Evolutionary conservation across 2,113 vertebrate species (phyloP).

Genomic region (Loxodonta africana): DNA sequence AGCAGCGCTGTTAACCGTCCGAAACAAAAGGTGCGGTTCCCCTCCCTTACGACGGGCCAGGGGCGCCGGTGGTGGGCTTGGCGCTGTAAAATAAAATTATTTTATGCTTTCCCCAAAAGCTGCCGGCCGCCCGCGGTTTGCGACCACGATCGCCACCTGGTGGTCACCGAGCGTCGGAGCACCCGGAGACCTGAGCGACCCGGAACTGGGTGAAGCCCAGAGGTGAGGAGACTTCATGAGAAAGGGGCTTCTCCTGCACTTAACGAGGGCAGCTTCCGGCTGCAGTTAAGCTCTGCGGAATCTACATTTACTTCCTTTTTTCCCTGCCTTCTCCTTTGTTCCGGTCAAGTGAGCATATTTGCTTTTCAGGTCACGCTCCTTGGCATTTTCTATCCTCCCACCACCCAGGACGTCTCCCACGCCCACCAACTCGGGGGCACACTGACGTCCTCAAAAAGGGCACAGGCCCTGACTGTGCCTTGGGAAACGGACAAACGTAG

Average conservation of each 20-base stretch:
- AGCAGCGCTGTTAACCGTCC: too few relatives aligned
- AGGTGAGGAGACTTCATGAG: rapidly evolving
- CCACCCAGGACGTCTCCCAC: not conserved
- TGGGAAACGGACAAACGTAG: not conserved
- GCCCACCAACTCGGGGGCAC: not conserved
- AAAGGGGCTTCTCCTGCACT: too few relatives aligned
- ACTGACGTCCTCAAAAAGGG: not conserved
- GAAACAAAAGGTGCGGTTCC: not conserved
- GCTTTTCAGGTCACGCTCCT: too few relatives aligned
- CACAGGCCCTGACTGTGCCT: too few relatives aligned
- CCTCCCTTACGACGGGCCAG: not conserved
- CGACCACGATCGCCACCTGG: not conserved
- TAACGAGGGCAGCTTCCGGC: rapidly evolving
- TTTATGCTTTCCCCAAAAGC: too few relatives aligned
- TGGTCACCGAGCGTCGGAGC: not conserved
- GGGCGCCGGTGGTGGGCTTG: not conserved
- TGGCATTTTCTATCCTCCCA: not conserved
- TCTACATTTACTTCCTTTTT: not conserved
- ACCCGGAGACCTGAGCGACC: rapidly evolving
- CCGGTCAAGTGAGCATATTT: not conserved
- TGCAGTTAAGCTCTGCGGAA: not conserved
- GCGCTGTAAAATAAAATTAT: too few relatives aligned
- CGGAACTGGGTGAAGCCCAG: not conserved
- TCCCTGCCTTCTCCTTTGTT: not conserved
- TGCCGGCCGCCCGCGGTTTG: not conserved